Evolutionary conservation across 2,797 vertebrate genomes (phyloP), one percentile per base, ranked within the genome.

Genomic region (Nasua narica): DNA sequence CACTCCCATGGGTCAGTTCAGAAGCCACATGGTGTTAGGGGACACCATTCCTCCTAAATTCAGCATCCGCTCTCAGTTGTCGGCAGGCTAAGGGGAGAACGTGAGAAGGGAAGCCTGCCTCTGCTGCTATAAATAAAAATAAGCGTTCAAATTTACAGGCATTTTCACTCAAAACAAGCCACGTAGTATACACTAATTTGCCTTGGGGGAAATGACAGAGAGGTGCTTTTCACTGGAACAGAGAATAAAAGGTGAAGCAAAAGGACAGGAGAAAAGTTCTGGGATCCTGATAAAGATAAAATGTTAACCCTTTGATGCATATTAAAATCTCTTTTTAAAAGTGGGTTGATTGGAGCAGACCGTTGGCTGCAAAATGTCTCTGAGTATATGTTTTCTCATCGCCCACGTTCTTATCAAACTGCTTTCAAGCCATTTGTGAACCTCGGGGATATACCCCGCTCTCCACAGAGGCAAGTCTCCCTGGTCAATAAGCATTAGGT

Each of bases 41-140:
- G 97, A 67, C 69, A 82, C 90, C 58, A 65, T 62, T 48, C 48
- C n/a, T 58, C 85, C 78, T 79, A 65, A 74, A 95, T 84, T 81
- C 58, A 89, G 87, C 23, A 48, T 91, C 62, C 14, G 40, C 87
- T 74, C 97, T 79, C 60, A 40, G 67, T n/a, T 13, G n/a, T 87
- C 70, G 23, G 52, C 27, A 60, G 72, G 19, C 43, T 29, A 14
- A 72, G 21, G 27, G 27, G 16, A 43, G 6, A 54, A 5, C 3
- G 14, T 7, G 46, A 25, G 19, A 16, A 21, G 18, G 27, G 21
- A 54, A 54, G 4, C 19, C 32, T 76, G 62, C 72, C 43, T 13
- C 50, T 37, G 14, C 8, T 6, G 9, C 46, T 32, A 12, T 25
- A 52, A 82, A 60, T 88, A 70, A 86, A 93, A 95, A 52, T 15